Evolutionary conservation across 2,113 vertebrate genomes (phyloP), one percentile per base, ranked within the genome.

Genomic region (Catharus minimus): DNA sequence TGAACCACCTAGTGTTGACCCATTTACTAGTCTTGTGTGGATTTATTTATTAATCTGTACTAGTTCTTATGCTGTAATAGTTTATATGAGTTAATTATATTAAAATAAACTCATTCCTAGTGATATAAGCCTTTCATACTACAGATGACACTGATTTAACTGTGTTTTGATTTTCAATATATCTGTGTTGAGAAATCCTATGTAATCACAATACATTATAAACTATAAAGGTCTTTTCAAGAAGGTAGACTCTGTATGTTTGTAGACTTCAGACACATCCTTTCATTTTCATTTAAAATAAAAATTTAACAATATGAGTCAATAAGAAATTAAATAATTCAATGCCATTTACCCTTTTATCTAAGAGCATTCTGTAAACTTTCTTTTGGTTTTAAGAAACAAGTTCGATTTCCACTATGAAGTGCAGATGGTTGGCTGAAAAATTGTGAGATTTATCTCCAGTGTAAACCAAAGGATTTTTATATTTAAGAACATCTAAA

Each of bases 341-440:
- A 22, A 11, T 30, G 10, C 1, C 6, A 28, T 38, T 67, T 85
- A 1, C 8, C 5, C 18, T 33, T 75, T 69, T 57, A 44, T 30
- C 15, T 12, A 52, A 60, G 36, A 60, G 3, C 2, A 55, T 58
- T 88, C 23, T 7, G 18, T 33, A 75, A 44, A 1, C 2, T 36
- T 75, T 75, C 19, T 83, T 83, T 73, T 69, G 1, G 4, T 80
- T 76, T 74, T 58, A 86, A 71, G 15, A 50, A 61, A 36, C 2
- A 71, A 33, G 11, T 66, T 32, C 7, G 26, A 36, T 75, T 85
- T 55, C 85, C 17, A 47, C 23, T 68, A 36, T 28, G 22, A 62
- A 14, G 32, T 62, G 15, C 4, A 33, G 7, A 19, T 2, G 0
- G 1, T 20, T 43, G 7, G 15, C 16, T 27, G n/a, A 43, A 67